Evolutionary conservation across 2,113 vertebrate species (phyloP), one percentile per base, ranked within the genome.

Genomic region (Numida meleagris): DNA sequence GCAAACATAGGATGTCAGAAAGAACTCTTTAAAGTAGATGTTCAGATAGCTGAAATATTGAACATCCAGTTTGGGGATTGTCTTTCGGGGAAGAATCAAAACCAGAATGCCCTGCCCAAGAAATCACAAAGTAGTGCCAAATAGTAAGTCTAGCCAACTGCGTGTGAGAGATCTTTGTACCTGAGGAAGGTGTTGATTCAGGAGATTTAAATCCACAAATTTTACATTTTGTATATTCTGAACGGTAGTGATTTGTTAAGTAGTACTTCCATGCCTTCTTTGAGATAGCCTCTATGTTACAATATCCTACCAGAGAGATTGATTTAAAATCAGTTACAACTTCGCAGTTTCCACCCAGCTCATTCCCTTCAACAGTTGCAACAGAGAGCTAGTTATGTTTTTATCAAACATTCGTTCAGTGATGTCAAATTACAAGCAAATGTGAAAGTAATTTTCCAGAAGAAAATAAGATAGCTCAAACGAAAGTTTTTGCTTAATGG

Each of bases 391-490:
- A 51, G 80, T 40, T 70, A 59, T 63, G 42, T 73, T 66, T 76
- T 81, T 53, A 36, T 59, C 82, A 91, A 75, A 11, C 5, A 4
- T 46, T 80, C 24, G 18, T 43, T 88, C 55, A 38, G 12, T 50
- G 55, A 55, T 15, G 16, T 36, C 40, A 80, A 81, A 83, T 81
- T 83, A 15, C 34, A 65, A 75, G 34, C 17, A 88, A 78, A 74
- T 29, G 36, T 65, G 71, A 88, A 93, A 88, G 61, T 65, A 94
- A 72, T 91, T 88, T 81, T 81, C 46, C 18, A 45, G 65, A 57
- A 88, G 59, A 93, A 95, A 88, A 86, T 93, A 90, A 86, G 72
- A 67, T 33, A 91, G 55, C 33, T 58, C 67, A 74, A 94, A 91
- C 19, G 13, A 12, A 90, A 76, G 24, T 91, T 55, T 96, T 96